These are phyloP conservation scores for Ophthalmolycus amberensis DNA, from an alignment of 2,113 vertebrate genomes.

Conservation along the genomic window DNA sequence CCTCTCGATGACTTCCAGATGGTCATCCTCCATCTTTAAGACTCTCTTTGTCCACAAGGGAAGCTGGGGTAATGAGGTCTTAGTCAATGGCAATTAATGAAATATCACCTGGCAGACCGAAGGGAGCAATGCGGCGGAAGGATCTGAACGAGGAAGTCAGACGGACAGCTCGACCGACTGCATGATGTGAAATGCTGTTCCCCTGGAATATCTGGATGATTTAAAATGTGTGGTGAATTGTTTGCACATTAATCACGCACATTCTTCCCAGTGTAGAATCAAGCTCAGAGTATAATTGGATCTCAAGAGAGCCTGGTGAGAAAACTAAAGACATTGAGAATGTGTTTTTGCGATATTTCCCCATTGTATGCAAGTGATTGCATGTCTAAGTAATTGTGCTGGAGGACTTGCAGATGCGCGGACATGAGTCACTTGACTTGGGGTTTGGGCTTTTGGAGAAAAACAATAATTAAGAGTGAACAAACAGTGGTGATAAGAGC, in stretches of 20 bases:
- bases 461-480: slow-evolving; percentile 81
- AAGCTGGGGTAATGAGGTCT: slow-evolving; percentile 68
- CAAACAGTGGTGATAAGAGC: slow-evolving; percentile 60
- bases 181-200: not conserved
- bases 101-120: slow-evolving; percentile 41
- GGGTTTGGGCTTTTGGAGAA: slow-evolving; percentile 60
- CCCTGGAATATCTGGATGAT: slow-evolving; percentile 6
- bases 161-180: slow-evolving; percentile 4
- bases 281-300: slow-evolving; percentile 61
- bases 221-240: slow-evolving; percentile 19
- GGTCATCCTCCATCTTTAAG: slow-evolving; percentile 71
- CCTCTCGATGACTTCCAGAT: slow-evolving; percentile 75
- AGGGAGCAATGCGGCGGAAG: not conserved
- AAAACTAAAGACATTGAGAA: slow-evolving; percentile 37
- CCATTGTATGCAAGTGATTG: slow-evolving; percentile 58
- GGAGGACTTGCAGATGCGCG: slow-evolving; percentile 57
- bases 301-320: slow-evolving; percentile 51
- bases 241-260: slow-evolving; percentile 45
- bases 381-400: slow-evolving; percentile 46
- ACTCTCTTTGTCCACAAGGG: slow-evolving; percentile 67
- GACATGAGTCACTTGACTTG: slow-evolving; percentile 60
- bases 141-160: slow-evolving; percentile 3
- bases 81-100: slow-evolving; percentile 62
- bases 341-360: slow-evolving; percentile 46
- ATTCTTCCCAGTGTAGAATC: slow-evolving; percentile 35